Base-by-base conservation (phyloP, 2,113 vertebrate species). In the Gulo gulo region DNA sequence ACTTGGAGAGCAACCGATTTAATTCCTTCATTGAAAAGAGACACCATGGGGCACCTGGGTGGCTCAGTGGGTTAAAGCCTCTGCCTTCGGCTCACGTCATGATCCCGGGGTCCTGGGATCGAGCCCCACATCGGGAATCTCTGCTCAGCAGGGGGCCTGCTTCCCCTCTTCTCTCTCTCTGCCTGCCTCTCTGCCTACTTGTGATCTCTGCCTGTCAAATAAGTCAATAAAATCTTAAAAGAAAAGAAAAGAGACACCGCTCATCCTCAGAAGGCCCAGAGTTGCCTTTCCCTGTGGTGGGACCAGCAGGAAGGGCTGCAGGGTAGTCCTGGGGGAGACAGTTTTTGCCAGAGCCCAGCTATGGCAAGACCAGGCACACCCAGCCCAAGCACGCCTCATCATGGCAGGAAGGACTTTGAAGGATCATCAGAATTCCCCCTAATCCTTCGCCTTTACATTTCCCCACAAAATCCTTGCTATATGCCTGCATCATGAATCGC, bases 21-120 rank as follows among this genome's bases (percentile, higher is more conserved):
- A 87, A 88, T 91, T 85, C 16, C n/a, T 76, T 91, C n/a, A 74
- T 2, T 74, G 86, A 76, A 71, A 93, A 91, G 36, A 92, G 39
- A 76, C 74, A 65, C 7, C 3, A 34, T 5, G 39, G 39, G 39
- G 39, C 39, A 4, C 39, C 39, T 42, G 39, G 39, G 39, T 42
- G 39, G 39, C 39, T 42, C 39, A 42, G 39, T 42, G 39, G 39
- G 39, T 42, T 42, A 42, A 42, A 42, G 39, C 39, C 39, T 42
- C 39, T 42, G 39, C 39, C 39, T 42, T 42, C 39, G 39, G 39
- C 39, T 42, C 39, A 42, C 4, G 39, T 42, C 39, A 42, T 42
- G 39, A 42, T 42, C 39, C 39, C 5, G 39, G 39, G 39, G 39
- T 42, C 39, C 39, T 42, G 39, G 39, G 39, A 42, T 42, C 39